Evolutionary conservation across 2,888 invertebrate species (phyloP).

Genomic region (Lepidochrysops patricia): DNA sequence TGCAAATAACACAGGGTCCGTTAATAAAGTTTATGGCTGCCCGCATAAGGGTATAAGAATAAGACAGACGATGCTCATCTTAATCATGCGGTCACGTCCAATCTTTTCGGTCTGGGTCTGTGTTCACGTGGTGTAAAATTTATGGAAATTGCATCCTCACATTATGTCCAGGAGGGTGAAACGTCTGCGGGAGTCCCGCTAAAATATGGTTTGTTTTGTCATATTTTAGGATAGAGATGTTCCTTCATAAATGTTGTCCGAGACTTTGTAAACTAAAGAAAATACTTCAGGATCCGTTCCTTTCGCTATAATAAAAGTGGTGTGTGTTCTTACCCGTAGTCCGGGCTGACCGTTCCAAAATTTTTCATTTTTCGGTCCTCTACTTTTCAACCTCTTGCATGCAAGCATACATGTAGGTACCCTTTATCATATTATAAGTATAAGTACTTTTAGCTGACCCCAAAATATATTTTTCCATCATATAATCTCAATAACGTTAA

Average conservation of each 20-base stretch:
- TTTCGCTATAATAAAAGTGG: too few species aligned
- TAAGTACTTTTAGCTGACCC: too few species aligned
- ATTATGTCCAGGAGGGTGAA: constrained; percentile 53
- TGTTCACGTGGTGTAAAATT: constrained; percentile 70
- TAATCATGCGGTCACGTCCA: constrained; percentile 55
- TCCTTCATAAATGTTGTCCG: too few species aligned
- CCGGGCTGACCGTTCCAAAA: not conserved
- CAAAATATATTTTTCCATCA: too few species aligned
- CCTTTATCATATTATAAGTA: too few species aligned
- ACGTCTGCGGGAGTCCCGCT: constrained; percentile 21
- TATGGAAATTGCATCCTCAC: constrained; percentile 72
- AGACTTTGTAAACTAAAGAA: too few species aligned
- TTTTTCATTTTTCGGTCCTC: too few species aligned
- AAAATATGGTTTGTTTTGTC: constrained; percentile 19
- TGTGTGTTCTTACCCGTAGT: too few species aligned
- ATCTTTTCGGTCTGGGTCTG: constrained; percentile 62
- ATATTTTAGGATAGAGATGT: not conserved
- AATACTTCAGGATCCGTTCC: too few species aligned
- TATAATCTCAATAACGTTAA: too few species aligned
- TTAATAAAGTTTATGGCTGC: constrained; percentile 10
- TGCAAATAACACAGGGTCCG: not conserved
- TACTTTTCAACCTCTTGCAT: too few species aligned
- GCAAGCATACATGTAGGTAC: too few species aligned
- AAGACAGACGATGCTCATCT: constrained; percentile 30
- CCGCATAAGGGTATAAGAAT: constrained; percentile 12